Base-by-base conservation (phyloP, 2,888 invertebrate genomes). In the Mongoloraphidia duomilia region DNA sequence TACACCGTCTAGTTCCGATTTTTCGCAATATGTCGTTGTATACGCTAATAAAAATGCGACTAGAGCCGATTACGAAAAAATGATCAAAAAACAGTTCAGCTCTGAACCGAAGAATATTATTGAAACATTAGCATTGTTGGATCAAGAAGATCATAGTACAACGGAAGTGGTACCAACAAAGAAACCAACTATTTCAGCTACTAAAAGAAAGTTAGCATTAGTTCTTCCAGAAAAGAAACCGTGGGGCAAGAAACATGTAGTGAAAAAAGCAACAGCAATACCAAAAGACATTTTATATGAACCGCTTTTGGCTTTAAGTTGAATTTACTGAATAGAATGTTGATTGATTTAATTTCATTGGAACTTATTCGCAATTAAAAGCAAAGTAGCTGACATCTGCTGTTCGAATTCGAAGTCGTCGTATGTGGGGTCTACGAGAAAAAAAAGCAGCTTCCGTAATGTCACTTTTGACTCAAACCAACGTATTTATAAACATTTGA, bases 11-110 rank as follows among this genome's bases (percentile, higher is more conserved):
- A 86, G 85, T 60, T 74, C 81, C 2, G 86, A 86, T 8, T 90
- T 84, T 64, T 88, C 89, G 0, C 84, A 89, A 57, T 81, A 80
- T 53, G 86, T 88, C 34, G 82, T 89, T 0, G 88, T 89, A 0
- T 89, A 89, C 61, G 85, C 84, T 0, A 85, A 86, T 56, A 84
- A 84, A 63, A 88, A 87, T 59, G 78, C 77, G 8, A 84, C 81
- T 3, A 68, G 72, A 54, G 74, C 74, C 56, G 72, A 77, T 55
- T 65, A 72, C 14, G 70, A 72, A 49, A 67, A 69, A 56, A 69
- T 69, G 59, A 64, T 68, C 2, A 13, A n/a, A 8, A 65, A 69
- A 58, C 64, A 62, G 52, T 69, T 71, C 8, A 55, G 69, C 56
- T 73, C 66, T 5, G 71, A 73, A 56, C 86, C 86, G n/a, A 84